Base-by-base conservation (phyloP, 2,113 vertebrate genomes). In the Hippocampus barbouri region DNA sequence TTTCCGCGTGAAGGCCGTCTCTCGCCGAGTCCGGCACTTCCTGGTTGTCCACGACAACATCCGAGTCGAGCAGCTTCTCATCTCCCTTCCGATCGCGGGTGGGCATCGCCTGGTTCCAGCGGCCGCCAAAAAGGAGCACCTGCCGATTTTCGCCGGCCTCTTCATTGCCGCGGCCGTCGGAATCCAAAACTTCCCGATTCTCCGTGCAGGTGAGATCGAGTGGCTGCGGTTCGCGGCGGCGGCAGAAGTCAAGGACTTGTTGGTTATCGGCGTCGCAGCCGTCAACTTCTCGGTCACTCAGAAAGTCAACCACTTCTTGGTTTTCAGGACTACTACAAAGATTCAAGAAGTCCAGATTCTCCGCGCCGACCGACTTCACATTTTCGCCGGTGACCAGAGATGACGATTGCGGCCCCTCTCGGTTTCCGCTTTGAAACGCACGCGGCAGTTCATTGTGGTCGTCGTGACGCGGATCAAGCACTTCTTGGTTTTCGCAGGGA, bases 261-360 rank as follows among this genome's bases (percentile, higher is more conserved):
- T 81, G 82, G 67, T 87, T 83, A 9, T 61, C 68, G 47, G 69
- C 72, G 56, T 65, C 27, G 66, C 27, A 51, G 27, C 63, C 49
- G 57, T 82, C 72, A 54, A 78, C 56, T 51, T 71, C 30, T 59
- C 72, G 45, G 2, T 82, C 62, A 3, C n/a, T 27, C 25, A 30
- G 53, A 10, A 41, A 76, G 41, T 86, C 77, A 23, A 87, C 63
- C 23, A 88, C 78, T 62, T 89, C 89, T 62, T 81, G 86, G 78
- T 86, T 89, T 40, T 68, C 72, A 11, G 81, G 72, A 71, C 45
- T 57, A 60, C 41, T 57, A 62, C 41, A 75, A 34, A 74, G 69
- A 63, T 83, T 74, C 0, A 78, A 18, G 0, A 81, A 8, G 38
- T 87, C 71, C 11, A 76, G 81, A 61, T 87, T 86, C 60, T 80